Evolutionary conservation across 2,113 vertebrate species (phyloP), one percentile per base, ranked within the genome.

Genomic region (Phoxinus phoxinus): DNA sequence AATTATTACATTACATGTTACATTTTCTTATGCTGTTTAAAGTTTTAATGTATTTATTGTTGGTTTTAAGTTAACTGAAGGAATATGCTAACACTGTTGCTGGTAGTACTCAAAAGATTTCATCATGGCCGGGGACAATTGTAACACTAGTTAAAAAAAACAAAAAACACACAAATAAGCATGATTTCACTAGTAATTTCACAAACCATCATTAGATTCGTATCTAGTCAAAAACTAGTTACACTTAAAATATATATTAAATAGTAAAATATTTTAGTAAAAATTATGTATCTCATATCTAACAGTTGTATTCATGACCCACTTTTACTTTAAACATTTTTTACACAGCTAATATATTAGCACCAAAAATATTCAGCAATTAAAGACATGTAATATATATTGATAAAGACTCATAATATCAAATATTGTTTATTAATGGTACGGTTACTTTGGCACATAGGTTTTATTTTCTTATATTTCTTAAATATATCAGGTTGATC

Each of bases 71-170:
- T 41, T 12, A n/a, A 71, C 1, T 32, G 30, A 69, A 71, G 19
- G 32, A 71, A n/a, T 41, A 71, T 71, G 67, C 35, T 71, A 72
- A 72, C 35, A 72, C 35, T 41, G 65, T 73, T 46, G 72, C 72
- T 74, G 72, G 72, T 74, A 13, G 41, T 25, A 15, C 46, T 25
- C 72, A 7, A 74, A 46, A 1, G 3, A 27, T 46, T 48, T 27
- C n/a, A 27, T 74, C 12, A 8, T 25, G 41, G 12, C n/a, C 3
- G 1, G n/a, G 71, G 13, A n/a, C 41, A 74, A 27, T 27, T 74
- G 41, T 74, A 74, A 74, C 41, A 46, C 35, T 72, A 44, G 21
- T 72, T 72, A 44, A n/a, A n/a, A n/a, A n/a, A n/a, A n/a, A n/a
- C n/a, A 1, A 6, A 19, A 21, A 56, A 21, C 19, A 21, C 51